phyloP scores from a whole-genome alignment of 2,888 invertebrate genomes.

The Theretra japonica region DNA sequence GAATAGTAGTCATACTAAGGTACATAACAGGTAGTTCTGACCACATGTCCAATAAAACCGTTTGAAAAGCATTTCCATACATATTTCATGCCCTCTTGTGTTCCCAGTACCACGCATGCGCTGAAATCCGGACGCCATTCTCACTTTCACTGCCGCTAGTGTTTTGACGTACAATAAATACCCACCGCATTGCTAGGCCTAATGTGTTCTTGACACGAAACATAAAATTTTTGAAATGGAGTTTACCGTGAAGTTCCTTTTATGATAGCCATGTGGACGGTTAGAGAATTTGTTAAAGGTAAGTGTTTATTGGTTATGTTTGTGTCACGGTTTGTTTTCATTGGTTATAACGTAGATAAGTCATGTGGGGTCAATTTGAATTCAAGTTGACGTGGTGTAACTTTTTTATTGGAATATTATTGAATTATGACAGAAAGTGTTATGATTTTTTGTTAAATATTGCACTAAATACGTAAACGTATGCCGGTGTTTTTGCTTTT shows the following conservation, averaged over 20 bases:
- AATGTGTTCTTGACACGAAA: slow-evolving; percentile 83
- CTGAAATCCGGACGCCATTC: slow-evolving; percentile 75
- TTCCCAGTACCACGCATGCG: slow-evolving; percentile 73
- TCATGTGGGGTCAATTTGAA: slow-evolving; percentile 20
- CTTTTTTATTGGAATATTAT: slow-evolving; percentile 1
- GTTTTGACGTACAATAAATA: slow-evolving; percentile 78
- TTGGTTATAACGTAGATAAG: slow-evolving; percentile 31
- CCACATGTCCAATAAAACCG: slow-evolving; percentile 19
- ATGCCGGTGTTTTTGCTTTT: not conserved
- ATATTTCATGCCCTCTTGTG: slow-evolving; percentile 56
- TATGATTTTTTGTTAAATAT: not conserved
- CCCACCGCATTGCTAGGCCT: slow-evolving; percentile 62
- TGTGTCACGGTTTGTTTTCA: slow-evolving; percentile 46
- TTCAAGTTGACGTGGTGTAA: not conserved
- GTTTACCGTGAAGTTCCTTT: slow-evolving; percentile 68
- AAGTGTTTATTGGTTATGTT: slow-evolving; percentile 60
- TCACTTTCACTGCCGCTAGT: slow-evolving; percentile 74
- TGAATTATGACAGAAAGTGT: not conserved
- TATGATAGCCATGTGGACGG: slow-evolving; percentile 74
- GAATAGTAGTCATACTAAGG: too few species aligned
- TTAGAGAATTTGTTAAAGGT: slow-evolving; percentile 63
- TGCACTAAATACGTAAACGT: not conserved
- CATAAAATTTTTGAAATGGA: slow-evolving; percentile 69
- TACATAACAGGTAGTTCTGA: not conserved
- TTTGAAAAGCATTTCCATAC: slow-evolving; percentile 46